These are phyloP conservation scores for Calephelis perditalis DNA, from an alignment of 2,888 invertebrate species.

Conservation along the genomic window DNA sequence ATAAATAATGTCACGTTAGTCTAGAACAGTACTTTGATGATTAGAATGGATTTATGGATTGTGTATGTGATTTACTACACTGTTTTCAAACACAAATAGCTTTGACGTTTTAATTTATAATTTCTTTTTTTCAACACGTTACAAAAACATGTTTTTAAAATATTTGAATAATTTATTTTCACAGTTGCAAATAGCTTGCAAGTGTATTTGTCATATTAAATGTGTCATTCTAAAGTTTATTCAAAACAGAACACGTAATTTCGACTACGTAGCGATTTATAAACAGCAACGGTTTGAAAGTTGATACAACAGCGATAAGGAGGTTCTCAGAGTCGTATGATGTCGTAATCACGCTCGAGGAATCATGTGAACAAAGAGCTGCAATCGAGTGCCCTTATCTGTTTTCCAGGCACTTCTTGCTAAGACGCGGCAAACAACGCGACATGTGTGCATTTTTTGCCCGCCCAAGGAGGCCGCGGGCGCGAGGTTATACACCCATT, in stretches of 20 bases:
- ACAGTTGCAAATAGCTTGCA: background rate
- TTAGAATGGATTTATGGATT: constrained; percentile 8
- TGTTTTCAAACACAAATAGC: too few species aligned
- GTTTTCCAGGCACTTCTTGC: constrained; percentile 51
- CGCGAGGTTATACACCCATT: constrained; percentile 78
- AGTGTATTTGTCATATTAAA: background rate
- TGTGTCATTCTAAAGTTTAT: background rate
- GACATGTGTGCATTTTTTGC: constrained; percentile 77
- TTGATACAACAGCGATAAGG: constrained; percentile 43
- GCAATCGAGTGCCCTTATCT: constrained; percentile 33
- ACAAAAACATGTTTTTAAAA: background rate
- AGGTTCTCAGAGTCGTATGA: constrained; percentile 41
- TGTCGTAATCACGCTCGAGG: constrained; percentile 44
- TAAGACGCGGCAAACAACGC: constrained; percentile 48
- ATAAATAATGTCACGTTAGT: constrained; percentile 40
- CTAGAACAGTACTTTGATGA: constrained; percentile 8
- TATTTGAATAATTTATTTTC: background rate
- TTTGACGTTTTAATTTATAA: too few species aligned
- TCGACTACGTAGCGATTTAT: constrained; percentile 14
- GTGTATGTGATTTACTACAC: background rate
- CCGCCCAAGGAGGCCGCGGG: constrained; percentile 79
- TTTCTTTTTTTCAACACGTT: too few species aligned
- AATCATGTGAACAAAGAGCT: constrained; percentile 53
- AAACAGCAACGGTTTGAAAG: constrained; percentile 29
- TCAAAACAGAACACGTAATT: constrained; percentile 8